Evolutionary conservation across 2,888 invertebrate species (phyloP), one percentile per base, ranked within the genome.

Genomic region (Allophyes oxyacanthae): DNA sequence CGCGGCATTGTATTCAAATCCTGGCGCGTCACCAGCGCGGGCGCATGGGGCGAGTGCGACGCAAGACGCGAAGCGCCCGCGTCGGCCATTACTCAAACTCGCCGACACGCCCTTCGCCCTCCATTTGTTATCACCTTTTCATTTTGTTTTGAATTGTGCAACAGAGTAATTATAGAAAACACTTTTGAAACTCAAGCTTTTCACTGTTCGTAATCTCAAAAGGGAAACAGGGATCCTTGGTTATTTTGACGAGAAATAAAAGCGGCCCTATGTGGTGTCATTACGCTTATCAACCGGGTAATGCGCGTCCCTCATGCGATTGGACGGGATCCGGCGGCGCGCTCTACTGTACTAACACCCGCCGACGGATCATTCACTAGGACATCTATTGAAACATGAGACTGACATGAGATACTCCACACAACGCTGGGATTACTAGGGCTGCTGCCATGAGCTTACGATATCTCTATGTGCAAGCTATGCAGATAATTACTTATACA

Each of bases 1-100:
- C 87, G 90, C 85, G 64, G 88, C 82, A 94, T 94, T 94, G 93
- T 94, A 94, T 94, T 93, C 89, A 92, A 94, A 94, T 94, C 78
- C 79, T 67, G 72, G 77, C 82, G 84, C 89, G 87, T 88, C 90
- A 87, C 78, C 74, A 72, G 68, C 66, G 65, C 68, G 30, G 51
- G 67, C 72, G 56, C 72, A 57, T 34, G 59, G 66, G 64, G 60
- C 58, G 67, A 51, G 44, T 69, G 78, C 78, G 75, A 44, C 48
- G 49, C 49, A 56, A 52, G 54, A 75, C 72, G 77, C 69, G 78
- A 71, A 68, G 78, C 78, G 78, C 79, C 75, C 72, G 75, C 78
- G 76, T 76, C 77, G 75, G 75, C 79, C 82, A 85, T 87, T 84
- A 86, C 82, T 88, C 86, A 87, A 84, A 83, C 79, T 80, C 69